Conservation (phyloP, 2,888 invertebrate genomes). For the Marronus borbonicus region DNA sequence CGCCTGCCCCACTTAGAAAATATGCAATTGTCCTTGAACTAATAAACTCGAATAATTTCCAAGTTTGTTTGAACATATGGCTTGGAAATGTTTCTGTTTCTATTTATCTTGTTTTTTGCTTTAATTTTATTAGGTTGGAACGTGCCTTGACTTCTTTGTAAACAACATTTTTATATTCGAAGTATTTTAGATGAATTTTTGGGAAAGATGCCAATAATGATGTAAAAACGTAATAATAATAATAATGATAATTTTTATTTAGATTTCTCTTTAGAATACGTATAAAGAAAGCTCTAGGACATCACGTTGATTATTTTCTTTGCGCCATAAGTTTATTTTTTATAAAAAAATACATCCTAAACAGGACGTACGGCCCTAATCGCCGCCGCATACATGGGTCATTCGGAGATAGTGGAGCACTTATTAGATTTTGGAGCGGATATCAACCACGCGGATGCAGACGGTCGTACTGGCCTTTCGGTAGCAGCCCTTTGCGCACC, state of each 20-base stretch:
- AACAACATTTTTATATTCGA: too few relatives aligned
- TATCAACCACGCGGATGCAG: slow-evolving; percentile 89
- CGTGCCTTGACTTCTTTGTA: too few relatives aligned
- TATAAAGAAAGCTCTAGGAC: too few relatives aligned
- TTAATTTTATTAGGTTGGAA: not conserved
- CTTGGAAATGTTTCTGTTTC: not conserved
- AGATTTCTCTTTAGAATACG: too few relatives aligned
- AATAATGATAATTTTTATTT: too few relatives aligned
- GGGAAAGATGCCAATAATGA: too few relatives aligned
- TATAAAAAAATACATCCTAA: not conserved
- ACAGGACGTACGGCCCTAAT: slow-evolving; percentile 88
- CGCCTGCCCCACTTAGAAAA: not conserved
- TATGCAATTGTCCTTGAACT: not conserved
- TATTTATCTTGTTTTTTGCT: not conserved
- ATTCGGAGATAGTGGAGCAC: slow-evolving; percentile 90
- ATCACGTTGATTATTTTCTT: too few relatives aligned
- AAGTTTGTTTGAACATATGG: not conserved
- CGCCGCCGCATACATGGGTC: slow-evolving; percentile 97
- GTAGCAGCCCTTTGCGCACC: slow-evolving; percentile 90
- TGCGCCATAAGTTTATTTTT: not conserved
- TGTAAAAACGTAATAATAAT: too few relatives aligned
- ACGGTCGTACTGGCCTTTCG: slow-evolving; percentile 89
- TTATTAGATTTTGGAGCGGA: slow-evolving; percentile 86
- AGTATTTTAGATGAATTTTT: too few relatives aligned
- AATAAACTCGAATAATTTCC: not conserved